Percentiles rank a stretch among this genome's conserved stretches.
Evolutionary conservation across 2,888 invertebrate species (phyloP).

Genomic region (Ophion costatus): DNA sequence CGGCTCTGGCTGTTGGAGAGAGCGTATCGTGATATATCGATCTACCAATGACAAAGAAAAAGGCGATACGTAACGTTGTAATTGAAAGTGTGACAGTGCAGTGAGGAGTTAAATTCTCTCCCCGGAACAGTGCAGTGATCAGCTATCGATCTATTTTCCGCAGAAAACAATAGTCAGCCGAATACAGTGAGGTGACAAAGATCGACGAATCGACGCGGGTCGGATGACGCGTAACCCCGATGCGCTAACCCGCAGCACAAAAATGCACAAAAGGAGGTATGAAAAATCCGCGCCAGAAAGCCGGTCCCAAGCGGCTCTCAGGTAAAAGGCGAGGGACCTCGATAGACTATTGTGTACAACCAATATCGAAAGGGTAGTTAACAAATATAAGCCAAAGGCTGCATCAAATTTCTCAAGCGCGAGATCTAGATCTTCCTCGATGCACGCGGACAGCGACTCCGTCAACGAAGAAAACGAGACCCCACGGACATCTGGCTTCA

Average conservation of each 20-base stretch:
- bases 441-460: neutral
- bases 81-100: too few relatives aligned
- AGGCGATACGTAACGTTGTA: too few relatives aligned
- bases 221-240: neutral
- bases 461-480: neutral
- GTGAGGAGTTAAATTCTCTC: too few relatives aligned
- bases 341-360: neutral
- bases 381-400: neutral
- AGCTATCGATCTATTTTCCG: too few relatives aligned
- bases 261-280: neutral
- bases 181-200: neutral
- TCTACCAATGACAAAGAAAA: too few relatives aligned
- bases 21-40: neutral
- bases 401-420: neutral
- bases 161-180: neutral
- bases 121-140: neutral
- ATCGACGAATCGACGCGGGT: neutral
- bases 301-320: neutral
- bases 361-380: neutral
- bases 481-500: conserved; percentile 14
- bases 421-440: conserved; percentile 18
- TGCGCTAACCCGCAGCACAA: neutral
- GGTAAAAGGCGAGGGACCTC: conserved; percentile 6
- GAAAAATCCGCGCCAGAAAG: neutral
- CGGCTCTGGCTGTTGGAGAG: neutral